Evolutionary conservation across 2,797 vertebrate species (phyloP).

Genomic region (Hylomyscus alleni): DNA sequence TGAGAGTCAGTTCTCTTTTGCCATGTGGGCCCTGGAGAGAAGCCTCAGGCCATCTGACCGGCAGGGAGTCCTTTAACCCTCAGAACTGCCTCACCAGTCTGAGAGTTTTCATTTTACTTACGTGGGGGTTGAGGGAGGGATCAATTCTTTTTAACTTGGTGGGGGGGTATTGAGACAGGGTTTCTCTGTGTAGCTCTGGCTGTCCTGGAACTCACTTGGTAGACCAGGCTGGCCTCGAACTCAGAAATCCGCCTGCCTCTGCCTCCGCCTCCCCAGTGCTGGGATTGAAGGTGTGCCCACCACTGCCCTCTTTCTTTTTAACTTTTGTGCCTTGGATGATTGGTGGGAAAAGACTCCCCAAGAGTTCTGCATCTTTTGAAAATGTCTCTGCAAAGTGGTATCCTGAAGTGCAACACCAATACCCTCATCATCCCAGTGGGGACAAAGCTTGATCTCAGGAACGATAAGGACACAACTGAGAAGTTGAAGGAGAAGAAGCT

Average conservation of each 20-base stretch:
- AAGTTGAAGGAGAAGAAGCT: constrained; percentile 99
- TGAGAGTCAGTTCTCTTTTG: neutral
- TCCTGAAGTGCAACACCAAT: constrained; percentile 98
- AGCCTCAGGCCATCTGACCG: neutral
- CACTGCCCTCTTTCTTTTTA: neutral
- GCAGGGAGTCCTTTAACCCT: neutral
- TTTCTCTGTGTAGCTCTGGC: too few species aligned
- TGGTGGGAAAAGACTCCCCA: neutral
- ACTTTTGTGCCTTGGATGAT: neutral
- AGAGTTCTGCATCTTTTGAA: neutral
- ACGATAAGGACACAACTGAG: constrained; percentile 98
- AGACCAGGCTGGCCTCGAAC: too few species aligned
- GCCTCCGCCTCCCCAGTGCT: too few species aligned
- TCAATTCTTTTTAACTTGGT: neutral
- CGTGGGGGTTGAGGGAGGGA: neutral
- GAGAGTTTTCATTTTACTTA: neutral
- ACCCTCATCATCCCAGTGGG: constrained; percentile 99
- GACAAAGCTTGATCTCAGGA: constrained; percentile 97
- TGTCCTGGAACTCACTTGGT: too few species aligned
- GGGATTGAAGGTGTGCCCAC: too few species aligned
- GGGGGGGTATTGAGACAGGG: too few species aligned
- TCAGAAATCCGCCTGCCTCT: too few species aligned
- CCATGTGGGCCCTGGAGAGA: neutral
- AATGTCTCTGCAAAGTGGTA: constrained; percentile 93
- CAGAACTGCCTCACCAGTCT: neutral